Evolutionary conservation across 2,888 invertebrate genomes (phyloP), one percentile per base, ranked within the genome.

Genomic region (Noctua fimbriata): DNA sequence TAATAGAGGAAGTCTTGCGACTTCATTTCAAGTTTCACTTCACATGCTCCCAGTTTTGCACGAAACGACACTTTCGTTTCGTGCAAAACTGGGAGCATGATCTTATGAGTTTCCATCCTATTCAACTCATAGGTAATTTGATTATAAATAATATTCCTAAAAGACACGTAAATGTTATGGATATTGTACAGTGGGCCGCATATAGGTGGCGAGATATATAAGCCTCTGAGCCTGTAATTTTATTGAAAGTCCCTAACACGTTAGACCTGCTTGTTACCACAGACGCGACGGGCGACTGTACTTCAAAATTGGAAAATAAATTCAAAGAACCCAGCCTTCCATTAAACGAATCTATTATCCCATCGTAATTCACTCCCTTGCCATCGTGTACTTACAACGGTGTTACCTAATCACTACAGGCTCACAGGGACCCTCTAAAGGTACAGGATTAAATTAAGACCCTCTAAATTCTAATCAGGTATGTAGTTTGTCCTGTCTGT

Each of bases 391-490:
- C 28, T 47, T 49, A 47, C 16, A 41, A 52, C 18, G 14, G 28
- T 41, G n/a, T 74, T 9, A 44, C 49, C 36, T 81, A 65, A 82
- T 74, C 63, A 69, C 36, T 60, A 10, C 2, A 70, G 10, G n/a
- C 14, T 65, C 41, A 28, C 28, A 66, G 52, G n/a, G 44, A 36
- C 44, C 55, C 32, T n/a, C 24, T 76, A 28, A 76, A 70, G 63
- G 49, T 60, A 60, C 73, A 69, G 44, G 73, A 84, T 88, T 88
- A 87, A 77, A 78, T 79, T 74, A 71, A 72, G 55, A 55, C 55
- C 78, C 63, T 81, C 63, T 73, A 67, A 70, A 89, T 82, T 82
- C 78, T 76, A 84, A 82, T 76, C 84, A 82, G 79, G 72, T 72
- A 12, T 73, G 67, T 41, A 69, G 82, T 69, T 81, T 47, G 71